Base-by-base conservation (phyloP, 2,888 invertebrate genomes). In the Drosophila rubida region DNA sequence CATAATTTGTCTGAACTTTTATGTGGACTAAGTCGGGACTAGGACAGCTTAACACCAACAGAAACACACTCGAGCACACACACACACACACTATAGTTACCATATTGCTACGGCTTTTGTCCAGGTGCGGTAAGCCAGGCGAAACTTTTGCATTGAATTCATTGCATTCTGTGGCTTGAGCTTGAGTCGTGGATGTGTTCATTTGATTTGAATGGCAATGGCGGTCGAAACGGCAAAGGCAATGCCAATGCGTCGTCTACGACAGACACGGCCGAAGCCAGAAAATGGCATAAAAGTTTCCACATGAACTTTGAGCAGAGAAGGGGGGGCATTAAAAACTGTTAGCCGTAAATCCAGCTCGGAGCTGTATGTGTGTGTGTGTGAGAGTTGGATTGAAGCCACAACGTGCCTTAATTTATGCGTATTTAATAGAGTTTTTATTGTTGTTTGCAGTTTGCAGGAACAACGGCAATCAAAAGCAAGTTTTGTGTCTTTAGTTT, bases 1-100 rank as follows among this genome's bases (percentile, higher is more conserved):
- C 87, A 88, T 84, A 85, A 85, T 88, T 88, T 84, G 88, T 84
- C 85, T 60, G 69, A 88, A 84, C 84, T 84, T 84, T 86, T 65
- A 60, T 71, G 57, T 41, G 27, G 41, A 59, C 53, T 63, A 57
- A 74, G 65, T 37, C 59, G 39, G 27, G 39, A 51, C 51, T 51
- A 51, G 16, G 50, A 22, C 65, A 58, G 69, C 75, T 66, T 69
- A 76, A 64, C 69, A 62, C 25, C 42, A 41, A 41, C 37, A 39
- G n/a, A 41, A 42, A 42, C 8, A 22, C 13, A 22, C 46, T 9
- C 27, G 9, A 2, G 3, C 0, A 27, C 9, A 27, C 4, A 30
- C 30, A 30, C 4, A 30, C n/a, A 4, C 2, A 22, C 37, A 14
- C 22, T 27, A 22, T 63, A 45, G 63, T 50, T 57, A 22, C 53